Conservation (phyloP, 2,113 vertebrate genomes). For the Cyprinodon variegatus region DNA sequence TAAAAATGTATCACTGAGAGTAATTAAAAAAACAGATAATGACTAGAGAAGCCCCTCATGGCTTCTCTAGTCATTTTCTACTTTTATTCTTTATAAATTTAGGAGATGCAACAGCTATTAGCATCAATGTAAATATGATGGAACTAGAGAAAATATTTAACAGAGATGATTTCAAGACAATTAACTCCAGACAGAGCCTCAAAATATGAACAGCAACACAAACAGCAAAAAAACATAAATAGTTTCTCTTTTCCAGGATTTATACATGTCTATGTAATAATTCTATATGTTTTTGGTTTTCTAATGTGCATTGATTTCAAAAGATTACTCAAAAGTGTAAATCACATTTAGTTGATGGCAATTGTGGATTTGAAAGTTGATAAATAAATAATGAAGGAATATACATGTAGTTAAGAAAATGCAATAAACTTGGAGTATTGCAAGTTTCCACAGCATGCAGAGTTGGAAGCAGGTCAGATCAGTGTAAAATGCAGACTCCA, state of each 20-base stretch:
- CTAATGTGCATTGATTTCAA: neutral
- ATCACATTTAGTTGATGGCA: neutral
- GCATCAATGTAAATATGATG: too few relatives aligned
- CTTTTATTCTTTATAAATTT: neutral
- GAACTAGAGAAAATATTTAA: too few relatives aligned
- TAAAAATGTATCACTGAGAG: neutral
- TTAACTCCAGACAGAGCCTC: neutral
- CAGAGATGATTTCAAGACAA: too few relatives aligned
- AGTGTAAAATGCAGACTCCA: conserved; percentile 13
- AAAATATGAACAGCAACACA: neutral
- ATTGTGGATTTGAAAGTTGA: too few relatives aligned
- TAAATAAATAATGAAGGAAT: too few relatives aligned
- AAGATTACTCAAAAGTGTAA: neutral
- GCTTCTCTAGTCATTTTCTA: neutral
- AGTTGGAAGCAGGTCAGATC: neutral
- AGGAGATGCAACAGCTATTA: too few relatives aligned
- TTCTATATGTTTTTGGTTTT: neutral
- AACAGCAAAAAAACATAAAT: neutral
- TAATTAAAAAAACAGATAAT: too few relatives aligned
- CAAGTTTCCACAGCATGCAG: neutral
- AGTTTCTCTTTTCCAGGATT: neutral
- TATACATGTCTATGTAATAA: neutral
- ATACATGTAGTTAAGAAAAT: too few relatives aligned
- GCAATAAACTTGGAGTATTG: neutral
- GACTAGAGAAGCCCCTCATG: neutral